A percentile compares a stretch with the other conserved stretches of the same genome.
Evolutionary conservation across 2,797 vertebrate species (phyloP).

Genomic region (Sitta carolinensis): DNA sequence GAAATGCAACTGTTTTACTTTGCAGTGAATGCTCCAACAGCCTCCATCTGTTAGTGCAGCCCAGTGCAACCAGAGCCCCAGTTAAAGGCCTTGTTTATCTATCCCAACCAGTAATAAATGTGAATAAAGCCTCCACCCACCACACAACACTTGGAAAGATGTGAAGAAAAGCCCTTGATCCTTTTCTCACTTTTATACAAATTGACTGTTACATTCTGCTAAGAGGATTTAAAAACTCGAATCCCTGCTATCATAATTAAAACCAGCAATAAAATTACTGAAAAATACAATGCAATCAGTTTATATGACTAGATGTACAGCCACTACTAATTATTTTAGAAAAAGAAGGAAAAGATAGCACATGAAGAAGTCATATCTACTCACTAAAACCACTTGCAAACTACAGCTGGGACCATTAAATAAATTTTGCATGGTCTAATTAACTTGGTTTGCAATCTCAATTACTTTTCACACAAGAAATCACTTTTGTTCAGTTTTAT

Average conservation of each 20-base stretch:
- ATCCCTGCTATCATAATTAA: conserved; percentile 66
- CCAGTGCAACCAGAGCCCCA: not conserved
- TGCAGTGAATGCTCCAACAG: not conserved
- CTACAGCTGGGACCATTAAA: conserved; percentile 74
- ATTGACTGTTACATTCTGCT: conserved; percentile 45
- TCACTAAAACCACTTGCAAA: conserved; percentile 14
- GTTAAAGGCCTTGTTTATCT: not conserved
- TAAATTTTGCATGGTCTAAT: conserved; percentile 81
- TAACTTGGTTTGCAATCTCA: conserved; percentile 81
- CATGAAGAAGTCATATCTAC: not conserved
- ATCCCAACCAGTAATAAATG: not conserved
- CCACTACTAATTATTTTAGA: conserved; percentile 48
- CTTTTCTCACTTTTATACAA: conserved; percentile 11
- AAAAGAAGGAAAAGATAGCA: conserved; percentile 1
- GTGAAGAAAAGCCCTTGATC: not conserved
- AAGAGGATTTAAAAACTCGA: conserved; percentile 68
- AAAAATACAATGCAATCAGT: conserved; percentile 63
- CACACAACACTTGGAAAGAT: not conserved
- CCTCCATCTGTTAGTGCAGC: not conserved
- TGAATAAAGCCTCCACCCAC: not conserved
- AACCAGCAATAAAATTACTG: conserved; percentile 62
- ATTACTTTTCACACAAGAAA: conserved; percentile 81
- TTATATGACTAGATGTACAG: not conserved
- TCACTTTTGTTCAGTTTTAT: conserved; percentile 79
- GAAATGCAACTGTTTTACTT: not conserved